Evolutionary conservation across 2,888 invertebrate genomes (phyloP), one percentile per base, ranked within the genome.

Genomic region (Synergus japonicus): DNA sequence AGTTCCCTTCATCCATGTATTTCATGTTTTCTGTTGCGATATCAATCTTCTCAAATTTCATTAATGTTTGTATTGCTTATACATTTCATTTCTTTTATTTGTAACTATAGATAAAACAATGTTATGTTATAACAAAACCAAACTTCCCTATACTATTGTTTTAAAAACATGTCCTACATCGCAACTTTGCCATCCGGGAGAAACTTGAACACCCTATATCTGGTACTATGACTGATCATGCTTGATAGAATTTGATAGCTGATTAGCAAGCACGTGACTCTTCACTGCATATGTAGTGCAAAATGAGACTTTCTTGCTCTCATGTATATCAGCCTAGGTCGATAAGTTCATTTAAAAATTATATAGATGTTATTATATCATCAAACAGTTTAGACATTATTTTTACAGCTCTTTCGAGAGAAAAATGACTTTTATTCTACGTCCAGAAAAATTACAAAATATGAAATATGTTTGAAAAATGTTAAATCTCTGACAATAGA

Each of bases 211-310:
- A 63, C 63, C 22, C 22, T 63, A 63, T 63, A 63, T 63, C 63
- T 29, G 18, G n/a, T 58, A 63, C 63, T 63, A 37, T 37, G 63
- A 63, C 22, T 29, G 63, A 63, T 63, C 22, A 29, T 29, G 63
- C 63, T 63, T 63, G 63, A 63, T 29, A 29, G 63, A 29, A 73
- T 49, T 29, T 54, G 69, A 73, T 73, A 73, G 69, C 54, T 29
- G 69, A 73, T 73, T 73, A 73, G 44, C 49, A n/a, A 73, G 69
- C 69, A 73, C 69, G 69, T 73, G 69, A 46, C 69, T 49, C 13
- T 49, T 22, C 9, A 12, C 29, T 22, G 29, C 29, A 46, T 49
- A 69, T 37, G 37, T 54, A 13, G 9, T 73, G 69, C 29, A 37
- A 49, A 54, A 54, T 49, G 29, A 73, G 69, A 73, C 15, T 41